These are phyloP conservation scores for Mirounga angustirostris DNA, from an alignment of 2,113 vertebrate species.

Conservation along the genomic window DNA sequence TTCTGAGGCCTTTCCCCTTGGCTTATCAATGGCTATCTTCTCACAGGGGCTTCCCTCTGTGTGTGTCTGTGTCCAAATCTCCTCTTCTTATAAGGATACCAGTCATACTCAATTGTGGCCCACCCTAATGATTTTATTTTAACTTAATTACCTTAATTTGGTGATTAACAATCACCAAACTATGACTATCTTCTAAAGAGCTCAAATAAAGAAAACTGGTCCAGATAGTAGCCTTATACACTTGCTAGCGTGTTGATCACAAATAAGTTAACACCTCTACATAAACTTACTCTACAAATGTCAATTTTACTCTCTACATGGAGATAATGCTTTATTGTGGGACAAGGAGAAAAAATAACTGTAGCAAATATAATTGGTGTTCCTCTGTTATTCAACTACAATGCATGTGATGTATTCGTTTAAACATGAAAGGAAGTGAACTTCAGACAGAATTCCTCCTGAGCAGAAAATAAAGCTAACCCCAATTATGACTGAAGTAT, in stretches of 20 bases:
- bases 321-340: conserved; percentile 74
- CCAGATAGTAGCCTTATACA: background rate
- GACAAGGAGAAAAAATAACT: conserved; percentile 75
- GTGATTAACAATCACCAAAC: background rate
- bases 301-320: conserved; percentile 77
- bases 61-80: background rate
- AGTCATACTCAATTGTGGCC: background rate
- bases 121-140: background rate
- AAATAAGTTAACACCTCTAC: conserved; percentile 27
- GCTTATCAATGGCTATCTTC: background rate
- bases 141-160: background rate
- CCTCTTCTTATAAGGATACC: background rate
- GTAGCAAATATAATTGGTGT: conserved; percentile 81
- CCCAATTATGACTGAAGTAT: conserved; percentile 63
- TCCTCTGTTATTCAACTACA: conserved; percentile 77
- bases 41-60: background rate
- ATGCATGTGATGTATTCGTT: conserved; percentile 76
- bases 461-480: conserved; percentile 77
- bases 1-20: background rate
- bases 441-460: conserved; percentile 74
- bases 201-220: background rate
- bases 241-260: background rate
- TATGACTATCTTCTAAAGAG: background rate
- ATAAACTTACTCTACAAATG: conserved; percentile 58
- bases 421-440: conserved; percentile 82